Base-by-base conservation (phyloP, 2,888 invertebrate species). In the Archips xylosteana region DNA sequence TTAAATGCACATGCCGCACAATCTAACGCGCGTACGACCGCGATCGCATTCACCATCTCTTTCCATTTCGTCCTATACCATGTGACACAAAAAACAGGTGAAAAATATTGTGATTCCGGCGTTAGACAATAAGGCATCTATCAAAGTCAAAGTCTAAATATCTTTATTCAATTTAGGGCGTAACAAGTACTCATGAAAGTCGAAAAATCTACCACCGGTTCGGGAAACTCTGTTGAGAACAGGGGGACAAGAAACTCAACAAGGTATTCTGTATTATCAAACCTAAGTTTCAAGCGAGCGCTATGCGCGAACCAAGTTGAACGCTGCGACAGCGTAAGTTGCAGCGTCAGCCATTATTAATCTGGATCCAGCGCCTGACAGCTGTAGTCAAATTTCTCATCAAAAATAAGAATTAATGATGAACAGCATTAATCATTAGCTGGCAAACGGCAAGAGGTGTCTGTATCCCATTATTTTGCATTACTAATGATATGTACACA, bases 371-470 rank as follows among this genome's bases (percentile, higher is more conserved):
- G 89, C 89, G 89, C 82, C 90, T 92, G 93, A 93, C 92, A 91
- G 92, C 91, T 86, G 88, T 92, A 94, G 94, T 94, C 94, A 92
- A 94, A 93, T 93, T 94, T 94, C 94, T 94, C 94, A 93, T 94
- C 93, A 93, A 92, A 94, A 94, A 94, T 94, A 93, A 92, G 93
- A 94, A 94, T 94, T 94, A 94, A 94, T 94, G 94, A 89, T 84
- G 90, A 91, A 87, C 89, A 87, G 89, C 94, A 94, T 94, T 94
- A 94, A 94, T 94, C 94, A 94, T 92, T 88, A 87, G 89, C 92
- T 87, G 82, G 91, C 94, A 94, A 93, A 94, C 92, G 90, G 93
- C 93, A 92, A 91, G 93, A 93, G 93, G 94, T 94, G 92, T 94
- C 92, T 84, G 92, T 91, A 91, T 92, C 93, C 92, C 93, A 94